phyloP scores from a whole-genome alignment of 2,113 vertebrate species.

The Paedocypris sp. region DNA sequence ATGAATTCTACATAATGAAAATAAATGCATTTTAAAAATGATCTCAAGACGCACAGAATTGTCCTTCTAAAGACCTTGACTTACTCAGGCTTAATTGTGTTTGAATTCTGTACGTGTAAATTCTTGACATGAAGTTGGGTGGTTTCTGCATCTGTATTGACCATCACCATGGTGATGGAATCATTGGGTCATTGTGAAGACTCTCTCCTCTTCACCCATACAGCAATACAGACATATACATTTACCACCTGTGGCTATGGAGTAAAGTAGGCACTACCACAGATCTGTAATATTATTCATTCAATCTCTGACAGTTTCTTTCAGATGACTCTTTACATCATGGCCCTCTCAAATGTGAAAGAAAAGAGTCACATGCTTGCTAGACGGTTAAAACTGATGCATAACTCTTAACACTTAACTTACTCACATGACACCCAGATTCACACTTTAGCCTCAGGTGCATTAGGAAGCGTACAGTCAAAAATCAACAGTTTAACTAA shows the following conservation, averaged over 20 bases:
- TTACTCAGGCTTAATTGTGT: no score
- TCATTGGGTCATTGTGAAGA: conserved; percentile 25
- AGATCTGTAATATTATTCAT: conserved; percentile 29
- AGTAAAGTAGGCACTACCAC: neutral
- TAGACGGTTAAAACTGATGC: neutral
- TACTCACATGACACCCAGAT: neutral
- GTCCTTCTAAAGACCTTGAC: no score
- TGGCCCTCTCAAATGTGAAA: conserved; percentile 13
- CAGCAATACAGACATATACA: conserved; percentile 6
- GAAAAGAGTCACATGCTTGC: neutral
- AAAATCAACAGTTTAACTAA: neutral
- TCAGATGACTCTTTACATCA: conserved; percentile 18
- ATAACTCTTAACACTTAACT: neutral
- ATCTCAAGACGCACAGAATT: neutral
- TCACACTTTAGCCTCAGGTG: neutral
- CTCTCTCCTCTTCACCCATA: conserved; percentile 22
- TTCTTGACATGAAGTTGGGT: neutral
- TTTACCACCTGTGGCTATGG: conserved; percentile 13
- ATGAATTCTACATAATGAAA: neutral
- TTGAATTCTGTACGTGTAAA: no score
- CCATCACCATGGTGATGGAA: conserved; percentile 22
- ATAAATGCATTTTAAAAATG: neutral
- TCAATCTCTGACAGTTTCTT: conserved; percentile 11
- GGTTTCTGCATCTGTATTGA: neutral
- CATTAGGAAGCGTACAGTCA: no score